A percentile compares a stretch with the other conserved stretches of the same genome.
These are phyloP conservation scores for Bos javanicus DNA, from an alignment of 2,113 vertebrate genomes.

Conservation along the genomic window DNA sequence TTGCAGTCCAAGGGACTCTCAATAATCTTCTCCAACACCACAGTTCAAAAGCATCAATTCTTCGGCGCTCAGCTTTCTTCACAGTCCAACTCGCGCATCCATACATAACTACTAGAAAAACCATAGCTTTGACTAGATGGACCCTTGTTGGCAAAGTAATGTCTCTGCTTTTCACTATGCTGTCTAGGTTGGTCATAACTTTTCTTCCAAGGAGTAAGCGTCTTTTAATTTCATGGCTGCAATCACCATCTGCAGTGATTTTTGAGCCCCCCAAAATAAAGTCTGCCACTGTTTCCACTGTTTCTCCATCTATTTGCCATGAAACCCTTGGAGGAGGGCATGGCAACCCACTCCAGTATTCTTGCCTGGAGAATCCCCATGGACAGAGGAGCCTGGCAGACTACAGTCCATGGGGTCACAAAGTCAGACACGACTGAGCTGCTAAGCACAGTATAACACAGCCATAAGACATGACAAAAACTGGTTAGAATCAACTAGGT, in stretches of 20 bases:
- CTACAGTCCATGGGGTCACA: fast-evolving
- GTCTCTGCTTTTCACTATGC: not conserved
- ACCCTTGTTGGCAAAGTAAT: not conserved
- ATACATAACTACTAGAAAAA: not conserved
- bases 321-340: not conserved
- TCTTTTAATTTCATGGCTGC: not conserved
- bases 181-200: not conserved
- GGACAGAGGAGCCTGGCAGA: not conserved
- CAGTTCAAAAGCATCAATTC: not conserved
- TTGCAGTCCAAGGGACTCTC: not conserved
- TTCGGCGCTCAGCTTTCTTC: fast-evolving
- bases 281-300: not conserved
- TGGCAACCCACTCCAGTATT: not conserved
- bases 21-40: not conserved
- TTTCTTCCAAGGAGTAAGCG: not conserved
- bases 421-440: not conserved
- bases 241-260: not conserved
- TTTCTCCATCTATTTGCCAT: not conserved
- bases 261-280: not conserved
- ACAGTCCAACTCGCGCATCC: not conserved
- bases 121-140: not conserved
- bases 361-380: not conserved
- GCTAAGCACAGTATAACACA: not conserved
- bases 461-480: not conserved
- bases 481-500: not conserved